Evolutionary conservation across 2,113 vertebrate species (phyloP).

Genomic region (Aegotheles bennettii): DNA sequence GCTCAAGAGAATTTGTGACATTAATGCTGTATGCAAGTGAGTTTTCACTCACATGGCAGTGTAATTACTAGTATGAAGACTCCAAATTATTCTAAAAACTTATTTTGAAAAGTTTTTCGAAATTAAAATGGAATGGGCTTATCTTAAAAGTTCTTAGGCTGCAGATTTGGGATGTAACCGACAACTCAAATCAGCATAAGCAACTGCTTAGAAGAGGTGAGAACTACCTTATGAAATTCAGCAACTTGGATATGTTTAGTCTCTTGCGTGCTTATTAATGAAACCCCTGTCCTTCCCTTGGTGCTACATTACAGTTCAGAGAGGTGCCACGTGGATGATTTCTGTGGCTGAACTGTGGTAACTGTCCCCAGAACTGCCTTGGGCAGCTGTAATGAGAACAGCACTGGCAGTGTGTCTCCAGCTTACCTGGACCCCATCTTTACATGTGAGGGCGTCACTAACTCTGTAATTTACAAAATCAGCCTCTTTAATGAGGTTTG

Average conservation of each 20-base stretch:
- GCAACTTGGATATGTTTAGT: not conserved
- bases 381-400: not conserved
- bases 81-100: not conserved
- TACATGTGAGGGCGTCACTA: not conserved
- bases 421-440: not conserved
- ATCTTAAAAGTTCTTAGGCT: not conserved
- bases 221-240: not conserved
- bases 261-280: not conserved
- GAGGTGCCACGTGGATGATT: not conserved
- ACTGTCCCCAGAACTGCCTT: not conserved
- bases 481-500: not conserved
- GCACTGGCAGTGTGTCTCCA: not conserved
- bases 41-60: not conserved
- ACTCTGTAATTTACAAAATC: not conserved
- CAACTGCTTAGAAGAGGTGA: not conserved
- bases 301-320: not conserved
- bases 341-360: not conserved
- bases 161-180: not conserved
- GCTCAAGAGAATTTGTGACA: not conserved
- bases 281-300: not conserved
- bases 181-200: not conserved
- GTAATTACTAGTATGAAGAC: not conserved
- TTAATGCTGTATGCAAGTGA: not conserved
- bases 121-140: not conserved
- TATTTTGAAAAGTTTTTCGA: not conserved